Evolutionary conservation across 30 jellyfish, hydroid and myxozoan genomes (phyloP), one percentile per base, ranked within the genome.

Genomic region (Catostylus mosaicus): DNA sequence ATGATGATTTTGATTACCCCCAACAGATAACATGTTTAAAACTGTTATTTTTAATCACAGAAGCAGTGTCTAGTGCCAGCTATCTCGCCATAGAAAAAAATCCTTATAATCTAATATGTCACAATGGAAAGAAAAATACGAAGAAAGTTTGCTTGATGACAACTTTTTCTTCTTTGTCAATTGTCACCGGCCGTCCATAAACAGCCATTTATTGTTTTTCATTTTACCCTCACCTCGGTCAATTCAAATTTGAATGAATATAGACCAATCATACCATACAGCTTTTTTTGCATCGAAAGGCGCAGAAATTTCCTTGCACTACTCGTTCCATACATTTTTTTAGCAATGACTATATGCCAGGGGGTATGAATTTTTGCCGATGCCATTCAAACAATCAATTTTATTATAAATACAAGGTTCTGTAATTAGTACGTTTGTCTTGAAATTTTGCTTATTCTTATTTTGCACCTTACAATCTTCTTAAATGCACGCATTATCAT

Each of bases 251-350:
- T 69, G 82, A 69, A 69, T 69, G 82, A 37, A 29, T 19, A 27
- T n/a, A n/a, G n/a, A n/a, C n/a, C n/a, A n/a, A n/a, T n/a, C n/a
- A n/a, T n/a, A n/a, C n/a, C n/a, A n/a, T n/a, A n/a, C n/a, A n/a
- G 35, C n/a, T 27, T 34, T 59, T 36, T 30, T 8, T 67, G 60
- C 35, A 32, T 31, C 29, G 46, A n/a, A 27, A 37, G 40, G 66
- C 40, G 82, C 20, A 37, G 82, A 69, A 6, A 40, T 69, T 69
- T 69, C 23, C 65, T 32, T 46, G 65, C 65, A 8, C 40, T 40
- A 23, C 16, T 22, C 0, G 22, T 26, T 61, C 38, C 38, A 22
- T 29, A 61, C 38, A 61, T 8, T 6, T 43, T 43, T 6, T 16
- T 16, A 43, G 56, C 56, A 43, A 43, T 6, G 56, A 6, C 8